A percentile compares a stretch with the other conserved stretches of the same genome.
Conservation (phyloP, 2,797 vertebrate genomes). For the Lagorchestes hirsutus region DNA sequence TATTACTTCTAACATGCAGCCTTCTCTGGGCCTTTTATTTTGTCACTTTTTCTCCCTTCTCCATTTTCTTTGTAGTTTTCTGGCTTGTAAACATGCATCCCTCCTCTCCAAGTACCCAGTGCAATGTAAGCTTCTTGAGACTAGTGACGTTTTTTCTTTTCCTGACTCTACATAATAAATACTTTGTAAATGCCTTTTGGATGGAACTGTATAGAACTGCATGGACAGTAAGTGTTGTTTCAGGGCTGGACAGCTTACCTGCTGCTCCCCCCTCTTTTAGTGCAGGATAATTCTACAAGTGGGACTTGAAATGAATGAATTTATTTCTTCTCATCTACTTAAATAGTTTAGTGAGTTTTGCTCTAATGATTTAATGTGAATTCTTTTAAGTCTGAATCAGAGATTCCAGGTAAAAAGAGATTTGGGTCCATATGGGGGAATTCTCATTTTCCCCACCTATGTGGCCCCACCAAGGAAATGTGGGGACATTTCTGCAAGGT, state of each 20-base stretch:
- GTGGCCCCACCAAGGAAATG: background rate
- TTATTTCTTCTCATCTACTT: slow-evolving; percentile 43
- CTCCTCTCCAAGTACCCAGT: background rate
- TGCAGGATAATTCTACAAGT: slow-evolving; percentile 56
- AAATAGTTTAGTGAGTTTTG: slow-evolving; percentile 37
- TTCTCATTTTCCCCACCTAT: background rate
- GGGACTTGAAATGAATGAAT: slow-evolving; percentile 65
- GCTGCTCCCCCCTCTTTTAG: slow-evolving; percentile 57
- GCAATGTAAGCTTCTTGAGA: background rate
- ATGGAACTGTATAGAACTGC: background rate
- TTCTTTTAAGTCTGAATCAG: slow-evolving; percentile 47
- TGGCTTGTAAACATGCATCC: background rate
- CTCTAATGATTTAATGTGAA: slow-evolving; percentile 61
- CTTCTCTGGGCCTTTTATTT: background rate
- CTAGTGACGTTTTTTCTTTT: background rate
- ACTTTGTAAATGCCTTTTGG: background rate
- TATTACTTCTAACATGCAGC: background rate
- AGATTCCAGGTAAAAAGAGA: background rate
- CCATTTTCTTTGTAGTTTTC: background rate
- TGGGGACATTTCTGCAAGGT: background rate
- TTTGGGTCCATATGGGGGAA: background rate
- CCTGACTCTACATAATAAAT: background rate
- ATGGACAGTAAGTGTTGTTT: slow-evolving; percentile 31
- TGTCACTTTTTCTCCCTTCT: background rate
- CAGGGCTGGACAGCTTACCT: slow-evolving; percentile 12